Evolutionary conservation across 1,140 invertebrate species (phyloP), one percentile per base, ranked within the genome.

Genomic region (Conus ventricosus): DNA sequence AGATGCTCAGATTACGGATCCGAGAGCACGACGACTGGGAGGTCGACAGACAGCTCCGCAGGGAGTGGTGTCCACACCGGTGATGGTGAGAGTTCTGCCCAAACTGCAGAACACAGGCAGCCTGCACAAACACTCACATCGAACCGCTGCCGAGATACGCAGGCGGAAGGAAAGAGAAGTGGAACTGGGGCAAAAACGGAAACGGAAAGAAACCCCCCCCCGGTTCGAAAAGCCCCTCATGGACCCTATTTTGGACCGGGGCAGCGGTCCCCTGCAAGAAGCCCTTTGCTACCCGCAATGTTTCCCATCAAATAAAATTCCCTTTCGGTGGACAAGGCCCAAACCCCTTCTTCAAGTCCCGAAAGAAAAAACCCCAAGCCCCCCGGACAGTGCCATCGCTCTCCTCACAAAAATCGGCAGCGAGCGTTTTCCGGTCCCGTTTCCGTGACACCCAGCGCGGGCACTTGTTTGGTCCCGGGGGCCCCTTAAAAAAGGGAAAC

Each of bases 281-380:
- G 89, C 90, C 25, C 87, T n/a, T n/a, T 91, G 10, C 88, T 91
- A 91, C 90, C n/a, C 82, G 92, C 8, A 91, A 91, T 60, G 86
- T 88, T 88, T 81, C 82, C 91, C 17, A 85, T 88, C 15, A 90
- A 87, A 89, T 92, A 89, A 90, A 57, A 55, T n/a, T n/a, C n/a
- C n/a, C n/a, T 39, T 0, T 51, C 39, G 17, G 85, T 87, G 5
- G 81, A 88, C 80, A 55, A 71, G 39, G 89, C 84, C 57, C 89
- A n/a, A n/a, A 90, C 85, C 60, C 81, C 5, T 90, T 90, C 84
- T 90, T 86, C 67, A 90, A 90, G 81, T 85, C 84, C 80, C 71
- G 87, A 23, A 84, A 87, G 53, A 88, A 88, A 54, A 90, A n/a
- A n/a, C n/a, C n/a, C 85, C 25, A 90, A 67, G 81, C 84, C 84